Base-by-base conservation (phyloP, 2,113 vertebrate genomes). In the Morphnarchus princeps region DNA sequence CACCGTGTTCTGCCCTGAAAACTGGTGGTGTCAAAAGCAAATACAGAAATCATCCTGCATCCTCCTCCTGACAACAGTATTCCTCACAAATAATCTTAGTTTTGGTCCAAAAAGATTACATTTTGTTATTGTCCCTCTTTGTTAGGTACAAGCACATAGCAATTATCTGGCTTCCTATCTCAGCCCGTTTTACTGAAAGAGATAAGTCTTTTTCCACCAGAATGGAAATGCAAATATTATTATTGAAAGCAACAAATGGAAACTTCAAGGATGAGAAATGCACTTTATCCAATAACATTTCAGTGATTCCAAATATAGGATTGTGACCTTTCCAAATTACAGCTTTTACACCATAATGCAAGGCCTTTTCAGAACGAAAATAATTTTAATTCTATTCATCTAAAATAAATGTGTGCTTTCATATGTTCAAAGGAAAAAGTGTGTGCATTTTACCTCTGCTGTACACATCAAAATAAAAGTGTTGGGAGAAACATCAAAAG, bases 151-250 rank as follows among this genome's bases (percentile, higher is more conserved):
- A 82, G 36, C 11, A 70, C 18, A 85, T 7, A 42, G 58, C 49
- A 94, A 90, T 91, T 88, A 96, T 93, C 79, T 89, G 26, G 5
- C 11, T 95, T 84, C 55, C 73, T 90, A 80, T 72, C 49, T 81
- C 54, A 90, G 40, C 72, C 26, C 0, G 0, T 80, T 93, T 92
- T 79, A 94, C 22, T 73, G 29, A 87, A 92, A 89, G 31, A 94
- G 17, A 16, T 40, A 70, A 87, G 24, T 4, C 55, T 79, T 72
- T 78, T 91, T 62, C 65, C 17, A 82, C 22, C 28, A 54, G 43
- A 96, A 92, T 90, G 24, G 36, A 97, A 96, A 90, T 96, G 61
- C 45, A 97, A 96, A 97, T 93, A 94, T 81, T 94, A 66, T 66
- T 93, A 61, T 92, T 82, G 82, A 96, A 70, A 93, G 42, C 9